Evolutionary conservation across 2,113 vertebrate species (phyloP).

Genomic region (Oxygymnocypris stewartii): DNA sequence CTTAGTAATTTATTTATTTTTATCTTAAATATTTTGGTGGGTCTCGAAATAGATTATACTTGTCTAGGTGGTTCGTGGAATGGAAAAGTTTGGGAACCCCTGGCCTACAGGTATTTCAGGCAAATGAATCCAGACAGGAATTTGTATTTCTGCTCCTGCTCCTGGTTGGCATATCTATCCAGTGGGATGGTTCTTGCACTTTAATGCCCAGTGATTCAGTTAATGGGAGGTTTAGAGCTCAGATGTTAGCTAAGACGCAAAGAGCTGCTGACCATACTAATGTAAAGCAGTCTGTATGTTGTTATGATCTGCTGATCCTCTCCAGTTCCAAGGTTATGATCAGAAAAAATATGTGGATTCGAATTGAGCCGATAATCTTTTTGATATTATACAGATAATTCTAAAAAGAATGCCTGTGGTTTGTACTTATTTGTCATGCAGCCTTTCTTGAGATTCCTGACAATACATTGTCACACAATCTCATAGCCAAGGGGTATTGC

Average conservation of each 20-base stretch:
- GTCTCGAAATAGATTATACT: too few relatives aligned
- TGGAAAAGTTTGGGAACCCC: too few relatives aligned
- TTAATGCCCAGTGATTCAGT: conserved; percentile 64
- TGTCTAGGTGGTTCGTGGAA: too few relatives aligned
- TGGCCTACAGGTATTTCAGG: conserved; percentile 24
- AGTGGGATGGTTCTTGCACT: conserved; percentile 54
- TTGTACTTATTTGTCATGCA: not conserved
- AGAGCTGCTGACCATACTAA: conserved; percentile 60
- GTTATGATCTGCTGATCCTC: conserved; percentile 6
- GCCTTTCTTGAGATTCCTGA: not conserved
- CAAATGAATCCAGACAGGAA: conserved; percentile 55
- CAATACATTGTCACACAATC: not conserved
- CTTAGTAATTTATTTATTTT: too few relatives aligned
- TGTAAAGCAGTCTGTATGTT: conserved; percentile 41
- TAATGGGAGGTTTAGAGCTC: conserved; percentile 66
- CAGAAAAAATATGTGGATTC: conserved; percentile 23
- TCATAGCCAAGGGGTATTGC: not conserved
- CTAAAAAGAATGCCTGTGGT: not conserved
- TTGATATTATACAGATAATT: not conserved
- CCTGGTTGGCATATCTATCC: conserved; percentile 53
- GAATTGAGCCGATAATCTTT: not conserved
- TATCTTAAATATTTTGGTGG: too few relatives aligned
- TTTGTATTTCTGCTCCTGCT: conserved; percentile 47
- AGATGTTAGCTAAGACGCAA: conserved; percentile 58
- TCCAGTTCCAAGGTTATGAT: conserved; percentile 26